Conservation (phyloP, 2,797 vertebrate genomes). For the Clarias laeviceps region DNA sequence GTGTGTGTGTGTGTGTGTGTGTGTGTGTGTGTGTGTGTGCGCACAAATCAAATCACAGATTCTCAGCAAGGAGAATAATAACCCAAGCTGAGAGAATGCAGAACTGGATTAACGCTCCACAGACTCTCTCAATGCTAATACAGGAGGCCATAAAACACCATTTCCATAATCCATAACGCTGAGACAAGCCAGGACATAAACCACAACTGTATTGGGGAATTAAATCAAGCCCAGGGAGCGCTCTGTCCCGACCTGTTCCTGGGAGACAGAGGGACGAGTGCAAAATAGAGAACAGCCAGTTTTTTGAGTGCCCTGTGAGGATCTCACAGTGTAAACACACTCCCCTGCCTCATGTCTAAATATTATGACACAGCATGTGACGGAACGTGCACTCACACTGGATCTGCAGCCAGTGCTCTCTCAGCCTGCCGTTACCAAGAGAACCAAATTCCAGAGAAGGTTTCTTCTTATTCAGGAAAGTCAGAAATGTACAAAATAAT, state of each 20-base stretch:
- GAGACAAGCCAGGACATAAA: conserved; percentile 24
- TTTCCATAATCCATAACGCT: neutral
- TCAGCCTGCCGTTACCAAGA: neutral
- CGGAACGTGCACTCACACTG: conserved; percentile 61
- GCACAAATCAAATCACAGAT: neutral
- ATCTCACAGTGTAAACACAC: conserved; percentile 67
- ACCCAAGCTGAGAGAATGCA: conserved; percentile 4
- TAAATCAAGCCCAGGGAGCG: neutral
- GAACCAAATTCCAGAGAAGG: neutral
- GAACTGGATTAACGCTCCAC: conserved; percentile 6
- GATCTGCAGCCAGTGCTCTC: conserved; percentile 56
- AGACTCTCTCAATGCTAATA: neutral
- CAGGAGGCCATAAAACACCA: conserved; percentile 14
- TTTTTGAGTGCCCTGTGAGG: conserved; percentile 46
- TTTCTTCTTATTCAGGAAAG: neutral
- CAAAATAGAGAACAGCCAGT: conserved; percentile 13
- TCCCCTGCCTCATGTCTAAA: conserved; percentile 74
- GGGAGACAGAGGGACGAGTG: conserved; percentile 17
- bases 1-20: too few relatives aligned
- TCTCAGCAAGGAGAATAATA: neutral
- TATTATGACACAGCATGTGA: conserved; percentile 79
- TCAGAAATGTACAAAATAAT: neutral
- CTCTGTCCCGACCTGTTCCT: conserved; percentile 17
- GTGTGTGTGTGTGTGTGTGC: neutral
- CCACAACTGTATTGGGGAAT: conserved; percentile 26